Conservation (phyloP, 2,888 invertebrate genomes). For the Tenthredo scrophulariae region DNA sequence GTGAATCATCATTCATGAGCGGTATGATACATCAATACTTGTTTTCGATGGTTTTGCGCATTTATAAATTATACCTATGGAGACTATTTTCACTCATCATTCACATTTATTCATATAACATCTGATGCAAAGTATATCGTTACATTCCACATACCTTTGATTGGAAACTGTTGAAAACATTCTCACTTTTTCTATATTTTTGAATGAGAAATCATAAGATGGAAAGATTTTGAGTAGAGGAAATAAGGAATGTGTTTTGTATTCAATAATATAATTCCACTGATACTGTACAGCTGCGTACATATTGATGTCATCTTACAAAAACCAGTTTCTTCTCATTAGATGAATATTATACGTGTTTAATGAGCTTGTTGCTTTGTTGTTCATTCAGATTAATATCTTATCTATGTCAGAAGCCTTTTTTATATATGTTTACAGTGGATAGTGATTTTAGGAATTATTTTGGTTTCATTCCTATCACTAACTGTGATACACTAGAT, state of each 20-base stretch:
- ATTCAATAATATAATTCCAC: background rate
- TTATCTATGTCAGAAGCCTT: background rate
- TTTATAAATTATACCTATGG: background rate
- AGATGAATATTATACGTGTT: slow-evolving; percentile 32
- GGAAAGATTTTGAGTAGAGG: background rate
- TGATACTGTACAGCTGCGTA: background rate
- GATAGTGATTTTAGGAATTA: slow-evolving; percentile 5
- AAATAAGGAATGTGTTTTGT: slow-evolving; percentile 37
- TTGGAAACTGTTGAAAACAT: background rate
- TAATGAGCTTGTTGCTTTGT: slow-evolving; percentile 13
- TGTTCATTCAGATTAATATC: slow-evolving; percentile 15
- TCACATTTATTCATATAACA: background rate
- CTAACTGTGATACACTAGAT: background rate
- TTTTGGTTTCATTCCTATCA: background rate
- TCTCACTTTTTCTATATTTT: background rate
- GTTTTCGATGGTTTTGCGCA: background rate
- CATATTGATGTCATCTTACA: slow-evolving; percentile 9
- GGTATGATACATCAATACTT: background rate
- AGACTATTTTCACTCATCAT: background rate
- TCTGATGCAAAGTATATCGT: background rate
- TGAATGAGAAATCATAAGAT: background rate
- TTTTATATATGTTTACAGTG: background rate
- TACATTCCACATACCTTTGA: background rate
- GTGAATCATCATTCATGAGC: background rate
- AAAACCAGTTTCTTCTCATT: slow-evolving; percentile 27